Percentiles rank a stretch among this genome's conserved stretches.
Evolutionary conservation across 2,797 vertebrate species (phyloP).

Genomic region (Chaetophractus vellerosus): DNA sequence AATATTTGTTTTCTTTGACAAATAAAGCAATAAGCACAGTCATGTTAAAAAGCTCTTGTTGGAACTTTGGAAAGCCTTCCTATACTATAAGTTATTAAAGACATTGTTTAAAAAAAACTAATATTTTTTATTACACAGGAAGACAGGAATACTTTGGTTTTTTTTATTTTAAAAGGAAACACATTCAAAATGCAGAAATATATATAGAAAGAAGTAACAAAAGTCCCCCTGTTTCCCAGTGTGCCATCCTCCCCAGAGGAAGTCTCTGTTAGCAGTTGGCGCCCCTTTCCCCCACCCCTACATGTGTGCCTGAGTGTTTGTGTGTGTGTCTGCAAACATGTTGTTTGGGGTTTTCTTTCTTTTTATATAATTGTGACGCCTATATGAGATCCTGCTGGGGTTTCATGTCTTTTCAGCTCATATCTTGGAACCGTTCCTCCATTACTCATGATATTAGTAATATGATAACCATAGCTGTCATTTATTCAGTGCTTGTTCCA

Average conservation of each 20-base stretch:
- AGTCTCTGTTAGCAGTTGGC: not conserved
- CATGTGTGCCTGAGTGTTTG: too few relatives aligned
- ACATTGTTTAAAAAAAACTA: not conserved
- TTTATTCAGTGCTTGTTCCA: accelerated
- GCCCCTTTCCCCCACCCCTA: too few relatives aligned
- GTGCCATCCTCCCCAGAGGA: not conserved
- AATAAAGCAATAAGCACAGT: not conserved
- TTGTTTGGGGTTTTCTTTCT: not conserved
- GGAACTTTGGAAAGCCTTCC: not conserved
- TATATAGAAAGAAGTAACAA: not conserved
- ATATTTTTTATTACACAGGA: not conserved
- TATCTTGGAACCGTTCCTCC: not conserved
- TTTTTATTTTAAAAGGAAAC: not conserved
- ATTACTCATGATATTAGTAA: not conserved
- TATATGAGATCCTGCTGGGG: not conserved
- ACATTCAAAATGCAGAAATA: conserved; percentile 26
- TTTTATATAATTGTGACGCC: not conserved
- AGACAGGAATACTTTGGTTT: not conserved
- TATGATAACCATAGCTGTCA: not conserved
- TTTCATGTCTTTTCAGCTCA: not conserved
- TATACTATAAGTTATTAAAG: not conserved
- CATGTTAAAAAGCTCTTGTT: not conserved
- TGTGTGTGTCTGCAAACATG: not conserved
- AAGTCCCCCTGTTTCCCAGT: not conserved
- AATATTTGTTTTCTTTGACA: not conserved